Conservation (phyloP, 1,140 invertebrate genomes). For the Lepidostoma basale region DNA sequence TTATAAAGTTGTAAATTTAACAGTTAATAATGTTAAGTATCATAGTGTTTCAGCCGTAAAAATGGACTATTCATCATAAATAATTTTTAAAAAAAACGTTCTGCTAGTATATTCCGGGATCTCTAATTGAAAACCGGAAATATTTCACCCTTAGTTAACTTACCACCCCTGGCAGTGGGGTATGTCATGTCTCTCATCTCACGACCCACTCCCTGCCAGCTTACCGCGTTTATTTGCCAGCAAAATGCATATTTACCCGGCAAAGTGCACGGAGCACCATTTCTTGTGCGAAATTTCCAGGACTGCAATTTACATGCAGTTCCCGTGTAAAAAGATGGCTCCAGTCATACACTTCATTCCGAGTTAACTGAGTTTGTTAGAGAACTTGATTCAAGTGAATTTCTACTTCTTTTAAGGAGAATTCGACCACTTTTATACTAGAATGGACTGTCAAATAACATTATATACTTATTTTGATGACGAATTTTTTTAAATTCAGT, state of each 20-base stretch:
- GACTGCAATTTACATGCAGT: background rate
- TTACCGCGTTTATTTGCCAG: background rate
- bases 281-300: background rate
- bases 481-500: no score
- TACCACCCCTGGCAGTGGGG: background rate
- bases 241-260: background rate
- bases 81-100: no score
- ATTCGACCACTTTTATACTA: no score
- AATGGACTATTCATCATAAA: no score
- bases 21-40: no score
- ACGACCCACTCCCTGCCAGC: background rate
- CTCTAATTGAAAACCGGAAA: background rate
- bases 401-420: no score
- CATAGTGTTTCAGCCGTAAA: no score
- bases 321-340: background rate
- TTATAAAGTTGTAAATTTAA: no score
- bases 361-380: background rate
- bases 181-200: background rate
- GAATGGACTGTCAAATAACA: no score
- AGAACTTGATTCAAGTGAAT: conserved; percentile 8
- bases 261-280: conserved; percentile 1
- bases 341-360: background rate
- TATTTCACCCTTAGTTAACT: background rate
- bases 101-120: no score
- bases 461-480: no score